Evolutionary conservation across 2,888 invertebrate genomes (phyloP), one percentile per base, ranked within the genome.

Genomic region (Catocala fraxini): DNA sequence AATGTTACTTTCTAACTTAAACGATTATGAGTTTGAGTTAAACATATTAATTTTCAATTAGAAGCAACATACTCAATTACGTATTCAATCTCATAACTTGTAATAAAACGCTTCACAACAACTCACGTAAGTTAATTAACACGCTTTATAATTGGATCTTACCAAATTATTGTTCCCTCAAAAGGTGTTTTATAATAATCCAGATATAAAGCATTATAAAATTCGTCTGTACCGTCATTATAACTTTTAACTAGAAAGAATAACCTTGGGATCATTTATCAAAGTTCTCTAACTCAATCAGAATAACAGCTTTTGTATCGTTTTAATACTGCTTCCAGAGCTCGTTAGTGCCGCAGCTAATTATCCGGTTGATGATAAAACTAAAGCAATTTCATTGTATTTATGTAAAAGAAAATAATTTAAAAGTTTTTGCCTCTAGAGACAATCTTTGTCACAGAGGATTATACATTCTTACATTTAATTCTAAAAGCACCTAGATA

Each of bases 281-380:
- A 67, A 68, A 72, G 65, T 75, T 65, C 55, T 42, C 56, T 53
- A 62, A 65, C 63, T 68, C 56, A 56, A 63, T 59, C 51, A 51
- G 34, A 52, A 51, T 60, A 59, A 67, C 39, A 71, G 62, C 60
- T 65, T 71, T 59, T 71, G 68, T 72, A 57, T 65, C 51, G 65
- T 60, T 68, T 68, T 56, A 65, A 75, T 65, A 63, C 56, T 59
- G 53, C 10, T 75, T 63, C 56, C 48, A 58, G 39, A 49, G 15
- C 51, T 71, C 67, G 47, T 73, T 68, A 65, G 72, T 58, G 57
- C n/a, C 12, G n/a, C 42, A 9, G 35, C 35, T 62, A 68, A 65
- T 65, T 68, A 33, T 59, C 62, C 72, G 59, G 61, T 55, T 51
- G 63, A 51, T 35, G 43, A 62, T 65, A 59, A 59, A 58, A 71